Conservation (phyloP, 2,113 vertebrate genomes). For the Xyrauchen texanus region DNA sequence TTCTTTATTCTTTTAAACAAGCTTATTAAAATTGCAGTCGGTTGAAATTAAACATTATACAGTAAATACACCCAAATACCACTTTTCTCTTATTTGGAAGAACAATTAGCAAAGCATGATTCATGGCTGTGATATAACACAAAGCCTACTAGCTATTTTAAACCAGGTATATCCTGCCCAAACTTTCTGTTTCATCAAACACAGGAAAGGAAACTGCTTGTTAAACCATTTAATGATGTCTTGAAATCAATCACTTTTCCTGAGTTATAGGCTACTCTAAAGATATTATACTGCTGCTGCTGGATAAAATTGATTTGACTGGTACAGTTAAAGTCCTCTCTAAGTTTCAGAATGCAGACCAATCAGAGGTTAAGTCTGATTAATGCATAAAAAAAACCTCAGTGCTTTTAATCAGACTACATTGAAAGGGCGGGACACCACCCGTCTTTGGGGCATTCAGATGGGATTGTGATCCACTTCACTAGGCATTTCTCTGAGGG, state of each 20-base stretch:
- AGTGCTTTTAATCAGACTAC: constrained; percentile 14
- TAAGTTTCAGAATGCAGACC: background rate
- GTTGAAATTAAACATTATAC: too few relatives aligned
- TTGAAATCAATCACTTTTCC: too few relatives aligned
- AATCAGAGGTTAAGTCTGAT: constrained; percentile 2
- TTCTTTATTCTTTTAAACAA: too few relatives aligned
- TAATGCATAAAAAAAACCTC: constrained; percentile 1
- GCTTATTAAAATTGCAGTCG: too few relatives aligned
- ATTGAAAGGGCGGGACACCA: constrained; percentile 18
- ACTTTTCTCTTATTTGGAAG: background rate
- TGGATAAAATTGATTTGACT: background rate
- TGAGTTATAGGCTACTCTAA: too few relatives aligned
- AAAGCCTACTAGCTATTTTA: background rate
- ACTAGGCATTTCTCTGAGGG: constrained; percentile 37
- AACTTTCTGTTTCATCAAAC: background rate
- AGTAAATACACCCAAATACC: background rate
- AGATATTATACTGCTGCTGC: background rate
- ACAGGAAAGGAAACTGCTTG: background rate
- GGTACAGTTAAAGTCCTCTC: background rate
- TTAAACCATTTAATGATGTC: too few relatives aligned
- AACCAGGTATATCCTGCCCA: background rate
- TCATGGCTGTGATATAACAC: background rate
- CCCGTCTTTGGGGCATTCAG: constrained; percentile 29
- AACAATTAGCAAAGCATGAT: background rate
- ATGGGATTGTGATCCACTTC: constrained; percentile 44